These are phyloP conservation scores for Mylabris sibirica DNA, from an alignment of 2,888 invertebrate genomes.

Conservation along the genomic window DNA sequence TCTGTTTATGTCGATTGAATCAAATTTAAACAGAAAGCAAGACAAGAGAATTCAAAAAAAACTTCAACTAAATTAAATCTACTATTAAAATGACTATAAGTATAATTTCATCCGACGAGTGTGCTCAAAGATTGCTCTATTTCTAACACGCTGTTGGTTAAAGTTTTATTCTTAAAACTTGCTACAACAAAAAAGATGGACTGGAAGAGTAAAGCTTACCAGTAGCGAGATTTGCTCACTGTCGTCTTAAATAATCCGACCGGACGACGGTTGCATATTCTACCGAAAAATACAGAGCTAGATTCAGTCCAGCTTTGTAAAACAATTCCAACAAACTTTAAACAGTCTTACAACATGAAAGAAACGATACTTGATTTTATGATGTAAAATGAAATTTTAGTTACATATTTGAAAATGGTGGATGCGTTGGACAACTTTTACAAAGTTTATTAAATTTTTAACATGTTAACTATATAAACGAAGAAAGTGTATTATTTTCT, in stretches of 20 bases:
- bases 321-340: slow-evolving; percentile 28
- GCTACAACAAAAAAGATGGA: slow-evolving; percentile 40
- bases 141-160: slow-evolving; percentile 28
- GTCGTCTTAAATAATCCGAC: slow-evolving; percentile 56
- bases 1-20: slow-evolving; percentile 3
- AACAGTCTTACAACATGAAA: slow-evolving; percentile 2
- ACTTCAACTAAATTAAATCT: background rate
- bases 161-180: slow-evolving; percentile 48
- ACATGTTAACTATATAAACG: background rate
- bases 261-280: slow-evolving; percentile 41
- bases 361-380: background rate
- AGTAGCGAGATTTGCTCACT: slow-evolving; percentile 52
- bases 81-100: background rate
- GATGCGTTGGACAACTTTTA: background rate
- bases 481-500: slow-evolving; percentile 21
- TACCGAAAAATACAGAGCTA: slow-evolving; percentile 26
- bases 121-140: slow-evolving; percentile 24
- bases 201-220: slow-evolving; percentile 31
- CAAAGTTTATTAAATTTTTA: background rate
- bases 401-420: background rate
- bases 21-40: background rate
- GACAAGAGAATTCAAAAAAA: background rate
- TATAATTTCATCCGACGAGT: slow-evolving; percentile 26
- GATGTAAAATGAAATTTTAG: background rate
- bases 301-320: slow-evolving; percentile 27